Percentiles rank a stretch among this genome's conserved stretches.
Conservation (phyloP, 2,888 invertebrate genomes). For the Mesorhabditis belari region DNA sequence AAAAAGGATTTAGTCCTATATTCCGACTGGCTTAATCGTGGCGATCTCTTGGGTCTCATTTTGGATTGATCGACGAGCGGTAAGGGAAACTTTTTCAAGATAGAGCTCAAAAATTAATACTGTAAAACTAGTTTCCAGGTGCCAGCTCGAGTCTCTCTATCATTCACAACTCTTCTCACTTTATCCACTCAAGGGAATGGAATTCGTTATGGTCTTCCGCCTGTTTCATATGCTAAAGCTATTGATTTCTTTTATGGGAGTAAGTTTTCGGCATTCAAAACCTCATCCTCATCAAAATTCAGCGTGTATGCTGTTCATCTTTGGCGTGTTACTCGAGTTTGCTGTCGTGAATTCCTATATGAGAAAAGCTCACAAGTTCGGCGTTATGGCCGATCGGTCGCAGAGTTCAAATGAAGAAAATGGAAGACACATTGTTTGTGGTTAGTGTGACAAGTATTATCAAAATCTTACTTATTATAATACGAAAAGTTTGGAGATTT, state of each 20-base stretch:
- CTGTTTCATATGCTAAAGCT: constrained; percentile 40
- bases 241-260: constrained; percentile 47
- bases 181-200: constrained; percentile 43
- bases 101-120: not conserved
- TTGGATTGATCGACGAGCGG: constrained; percentile 22
- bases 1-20: constrained; percentile 17
- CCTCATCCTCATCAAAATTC: no score
- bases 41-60: constrained; percentile 39
- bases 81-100: not conserved
- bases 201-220: constrained; percentile 41
- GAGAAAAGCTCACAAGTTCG: constrained; percentile 43
- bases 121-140: constrained; percentile 6
- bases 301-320: constrained; percentile 47
- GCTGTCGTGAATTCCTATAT: constrained; percentile 43
- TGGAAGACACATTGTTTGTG: constrained; percentile 13
- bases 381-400: constrained; percentile 38
- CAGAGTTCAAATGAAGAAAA: constrained; percentile 15
- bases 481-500: no score
- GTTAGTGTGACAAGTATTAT: no score
- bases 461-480: no score
- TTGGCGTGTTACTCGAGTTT: constrained; percentile 44
- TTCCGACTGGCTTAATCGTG: constrained; percentile 35
- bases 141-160: constrained; percentile 32
- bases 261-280: no score
- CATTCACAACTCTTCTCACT: constrained; percentile 33